Evolutionary conservation across 2,797 vertebrate species (phyloP).

Genomic region (Mormyrus hasselquistii): DNA sequence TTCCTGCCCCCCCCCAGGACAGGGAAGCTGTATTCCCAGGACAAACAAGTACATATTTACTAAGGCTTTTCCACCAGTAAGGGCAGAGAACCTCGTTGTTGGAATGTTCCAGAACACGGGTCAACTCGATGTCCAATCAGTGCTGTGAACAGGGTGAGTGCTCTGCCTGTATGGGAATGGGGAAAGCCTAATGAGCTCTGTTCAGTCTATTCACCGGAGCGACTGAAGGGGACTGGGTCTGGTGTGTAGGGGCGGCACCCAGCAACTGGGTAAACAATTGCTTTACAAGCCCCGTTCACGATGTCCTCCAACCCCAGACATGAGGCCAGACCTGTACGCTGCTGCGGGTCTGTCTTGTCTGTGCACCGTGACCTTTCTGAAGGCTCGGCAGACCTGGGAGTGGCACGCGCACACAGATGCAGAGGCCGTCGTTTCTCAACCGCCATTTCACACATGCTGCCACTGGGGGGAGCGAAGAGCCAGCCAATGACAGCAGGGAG

Average conservation of each 20-base stretch:
- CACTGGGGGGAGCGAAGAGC: not conserved
- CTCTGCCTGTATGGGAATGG: not conserved
- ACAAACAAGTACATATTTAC: slow-evolving; percentile 70
- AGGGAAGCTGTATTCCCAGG: slow-evolving; percentile 64
- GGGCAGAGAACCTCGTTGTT: slow-evolving; percentile 20
- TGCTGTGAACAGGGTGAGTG: not conserved
- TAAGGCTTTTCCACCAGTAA: slow-evolving; percentile 50
- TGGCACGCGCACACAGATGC: not conserved
- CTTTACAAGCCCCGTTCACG: not conserved
- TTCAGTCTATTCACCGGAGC: not conserved
- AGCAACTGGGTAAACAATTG: not conserved
- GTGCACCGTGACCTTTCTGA: not conserved
- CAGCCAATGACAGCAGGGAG: not conserved
- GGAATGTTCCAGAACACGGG: slow-evolving; percentile 19
- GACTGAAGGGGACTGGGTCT: not conserved
- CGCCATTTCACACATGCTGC: not conserved
- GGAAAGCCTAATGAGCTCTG: not conserved
- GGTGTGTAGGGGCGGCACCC: not conserved
- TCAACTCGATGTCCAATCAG: not conserved
- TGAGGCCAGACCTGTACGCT: not conserved
- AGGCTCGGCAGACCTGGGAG: not conserved
- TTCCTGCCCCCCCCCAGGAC: slow-evolving; percentile 62
- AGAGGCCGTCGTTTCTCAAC: not conserved
- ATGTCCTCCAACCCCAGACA: not conserved
- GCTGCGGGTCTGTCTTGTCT: not conserved